phyloP scores from a whole-genome alignment of 1,140 invertebrate species.

The Drosophila paulistorum region DNA sequence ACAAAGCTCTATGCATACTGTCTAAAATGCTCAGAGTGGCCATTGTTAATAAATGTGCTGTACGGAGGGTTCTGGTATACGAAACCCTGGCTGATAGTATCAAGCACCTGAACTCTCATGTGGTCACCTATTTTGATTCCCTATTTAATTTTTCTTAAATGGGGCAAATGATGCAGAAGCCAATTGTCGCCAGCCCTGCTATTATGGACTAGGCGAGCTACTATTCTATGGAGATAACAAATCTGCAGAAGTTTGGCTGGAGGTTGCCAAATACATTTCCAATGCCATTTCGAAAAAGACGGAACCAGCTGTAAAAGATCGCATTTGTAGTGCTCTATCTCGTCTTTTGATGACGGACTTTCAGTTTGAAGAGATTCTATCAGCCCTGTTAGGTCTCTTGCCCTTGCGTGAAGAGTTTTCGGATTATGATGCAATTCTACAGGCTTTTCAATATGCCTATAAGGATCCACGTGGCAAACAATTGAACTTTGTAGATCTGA shows the following conservation, averaged over 20 bases:
- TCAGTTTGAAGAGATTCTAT: constrained; percentile 88
- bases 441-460: constrained; percentile 87
- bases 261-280: constrained; percentile 87
- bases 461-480: constrained; percentile 85
- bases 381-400: constrained; percentile 88
- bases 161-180: constrained; percentile 87
- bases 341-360: constrained; percentile 87
- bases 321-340: constrained; percentile 91
- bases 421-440: constrained; percentile 89
- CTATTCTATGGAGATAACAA: constrained; percentile 84
- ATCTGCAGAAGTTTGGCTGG: constrained; percentile 67
- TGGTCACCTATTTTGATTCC: constrained; percentile 85
- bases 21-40: constrained; percentile 84
- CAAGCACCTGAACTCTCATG: constrained; percentile 84
- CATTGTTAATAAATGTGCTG: constrained; percentile 51
- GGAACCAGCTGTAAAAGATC: constrained; percentile 87
- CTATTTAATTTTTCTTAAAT: constrained; percentile 87
- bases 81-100: constrained; percentile 90
- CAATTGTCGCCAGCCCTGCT: constrained; percentile 89
- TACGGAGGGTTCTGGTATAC: constrained; percentile 88
- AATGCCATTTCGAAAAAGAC: constrained; percentile 86
- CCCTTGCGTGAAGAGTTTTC: constrained; percentile 90
- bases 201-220: constrained; percentile 90
- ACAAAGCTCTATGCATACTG: constrained; percentile 86
- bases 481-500: constrained; percentile 83